Evolutionary conservation across 53 echinoderm and acorn worm genomes (phyloP).

Genomic region (Mesocentrotus franciscanus): DNA sequence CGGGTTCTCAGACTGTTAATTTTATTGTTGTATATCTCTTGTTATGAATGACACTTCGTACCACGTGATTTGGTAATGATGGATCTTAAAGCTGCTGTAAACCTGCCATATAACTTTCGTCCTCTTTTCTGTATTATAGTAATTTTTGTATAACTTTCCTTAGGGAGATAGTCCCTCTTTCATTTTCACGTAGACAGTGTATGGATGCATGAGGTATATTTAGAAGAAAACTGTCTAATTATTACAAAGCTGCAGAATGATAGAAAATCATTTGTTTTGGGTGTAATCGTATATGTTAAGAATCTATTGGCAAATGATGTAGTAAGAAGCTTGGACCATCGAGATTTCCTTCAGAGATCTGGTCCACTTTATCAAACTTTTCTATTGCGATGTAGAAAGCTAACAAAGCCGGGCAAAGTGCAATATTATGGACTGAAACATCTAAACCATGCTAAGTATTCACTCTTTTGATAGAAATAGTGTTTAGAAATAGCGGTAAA

Average conservation of each 20-base stretch:
- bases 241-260: conserved; percentile 1
- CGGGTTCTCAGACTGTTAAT: neutral
- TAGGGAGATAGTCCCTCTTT: conserved; percentile 14
- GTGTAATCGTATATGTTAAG: neutral
- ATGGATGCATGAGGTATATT: conserved; percentile 48
- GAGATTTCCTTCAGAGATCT: neutral
- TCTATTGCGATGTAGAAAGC: conserved; percentile 30
- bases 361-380: neutral
- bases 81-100: conserved; percentile 44
- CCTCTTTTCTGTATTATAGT: conserved; percentile 43
- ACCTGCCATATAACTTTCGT: conserved; percentile 15
- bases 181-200: neutral
- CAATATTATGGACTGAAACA: conserved; percentile 56
- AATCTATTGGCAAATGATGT: neutral
- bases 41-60: neutral
- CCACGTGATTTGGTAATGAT: conserved; percentile 67
- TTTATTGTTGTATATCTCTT: neutral
- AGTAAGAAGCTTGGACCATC: neutral
- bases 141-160: conserved; percentile 5
- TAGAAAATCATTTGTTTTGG: conserved; percentile 21
- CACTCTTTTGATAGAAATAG: conserved; percentile 49
- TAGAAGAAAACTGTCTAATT: neutral
- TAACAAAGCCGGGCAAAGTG: conserved; percentile 55
- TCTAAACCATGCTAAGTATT: conserved; percentile 64
- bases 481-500: conserved; percentile 36